Base-by-base conservation (phyloP, 2,797 vertebrate species). In the Fistularia tabacaria region DNA sequence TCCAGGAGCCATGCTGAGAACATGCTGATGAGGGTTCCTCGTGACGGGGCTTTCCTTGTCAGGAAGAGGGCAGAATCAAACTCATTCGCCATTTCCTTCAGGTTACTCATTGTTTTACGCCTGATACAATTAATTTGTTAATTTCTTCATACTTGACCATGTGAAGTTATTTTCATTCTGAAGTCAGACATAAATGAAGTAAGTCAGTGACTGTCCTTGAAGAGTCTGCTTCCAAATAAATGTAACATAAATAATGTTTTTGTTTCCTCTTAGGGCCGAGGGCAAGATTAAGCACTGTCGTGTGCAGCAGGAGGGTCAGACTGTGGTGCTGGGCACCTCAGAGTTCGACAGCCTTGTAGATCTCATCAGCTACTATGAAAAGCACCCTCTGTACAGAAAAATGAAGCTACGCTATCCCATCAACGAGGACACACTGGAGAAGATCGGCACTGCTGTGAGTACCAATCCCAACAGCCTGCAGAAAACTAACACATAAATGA, bases 271-370 rank as follows among this genome's bases (percentile, higher is more conserved):
- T 82, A 97, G 95, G 79, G 96, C 97, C 0, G 97, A 99, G 82
- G 97, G 97, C 46, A 99, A 99, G 90, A 99, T 99, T 84, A 99
- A 99, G 73, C 97, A 99, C 81, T 99, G 97, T 66, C 92, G 97
- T 0, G 95, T 99, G 62, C 95, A 93, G 86, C 96, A 99, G 88
- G 97, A 98, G 71, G 94, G 96, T 49, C 96, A 98, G 82, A 93
- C 85, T 0, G 94, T 98, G 83, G 90, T 97, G 72, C 89, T 99
- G 57, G 97, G 97, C 14, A 98, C 94, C 73, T 96, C 96, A 0
- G 97, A 99, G 85, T 99, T 99, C 0, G 97, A 99, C 85, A 99
- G 97, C 85, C 89, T 99, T 0, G 96, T 99, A 15, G 97, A 99
- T 81, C 86, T 99, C 69, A 94, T 99, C 84, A 98, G 94, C 80